phyloP scores from a whole-genome alignment of 2,797 vertebrate genomes.

The Neosalanx taihuensis region DNA sequence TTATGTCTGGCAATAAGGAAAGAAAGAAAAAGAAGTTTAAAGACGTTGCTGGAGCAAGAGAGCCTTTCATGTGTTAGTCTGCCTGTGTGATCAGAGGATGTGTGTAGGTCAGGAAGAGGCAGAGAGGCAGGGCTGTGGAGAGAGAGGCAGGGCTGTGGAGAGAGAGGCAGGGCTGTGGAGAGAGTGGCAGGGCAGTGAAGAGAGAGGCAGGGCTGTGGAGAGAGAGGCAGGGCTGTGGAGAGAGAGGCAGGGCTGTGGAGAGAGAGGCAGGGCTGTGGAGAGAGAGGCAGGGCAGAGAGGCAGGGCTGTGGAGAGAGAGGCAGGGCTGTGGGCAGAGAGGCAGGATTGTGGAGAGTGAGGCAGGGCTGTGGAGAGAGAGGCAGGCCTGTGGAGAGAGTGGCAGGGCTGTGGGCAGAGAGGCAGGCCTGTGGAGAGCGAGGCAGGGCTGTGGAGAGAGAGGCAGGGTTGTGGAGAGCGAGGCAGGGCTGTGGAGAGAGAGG shows the following conservation, averaged over 20 bases:
- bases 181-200: too few relatives aligned
- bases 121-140: background rate
- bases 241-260: too few relatives aligned
- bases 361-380: background rate
- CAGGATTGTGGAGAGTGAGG: background rate
- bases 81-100: background rate
- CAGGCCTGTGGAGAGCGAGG: background rate
- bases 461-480: too few relatives aligned
- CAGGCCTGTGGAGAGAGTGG: too few relatives aligned
- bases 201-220: too few relatives aligned
- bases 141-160: too few relatives aligned
- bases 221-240: too few relatives aligned
- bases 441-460: background rate
- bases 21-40: conserved; percentile 27
- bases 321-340: background rate
- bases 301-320: background rate
- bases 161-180: background rate
- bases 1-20: conserved; percentile 32
- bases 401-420: background rate
- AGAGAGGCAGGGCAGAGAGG: background rate
- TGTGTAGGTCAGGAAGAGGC: background rate
- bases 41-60: background rate
- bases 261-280: background rate
- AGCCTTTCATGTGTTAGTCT: background rate
- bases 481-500: background rate